A percentile compares a stretch with the other conserved stretches of the same genome.
Conservation (phyloP, 2,888 invertebrate species). For the Eupithecia subfuscata region DNA sequence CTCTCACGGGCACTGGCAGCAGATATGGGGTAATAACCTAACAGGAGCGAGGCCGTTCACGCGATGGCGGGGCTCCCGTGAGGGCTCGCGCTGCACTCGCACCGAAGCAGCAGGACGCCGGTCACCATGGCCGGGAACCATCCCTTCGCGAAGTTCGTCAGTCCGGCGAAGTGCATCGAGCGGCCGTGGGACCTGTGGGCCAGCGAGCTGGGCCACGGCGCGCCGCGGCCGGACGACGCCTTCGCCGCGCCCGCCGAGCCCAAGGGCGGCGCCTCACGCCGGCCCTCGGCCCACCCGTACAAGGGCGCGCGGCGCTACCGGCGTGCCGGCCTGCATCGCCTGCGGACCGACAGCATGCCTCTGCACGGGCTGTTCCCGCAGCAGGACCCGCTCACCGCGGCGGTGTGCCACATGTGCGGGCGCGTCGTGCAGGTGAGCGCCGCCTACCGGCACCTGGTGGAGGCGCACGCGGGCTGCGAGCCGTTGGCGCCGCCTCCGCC, state of each 20-base stretch:
- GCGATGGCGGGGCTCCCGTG: constrained; percentile 76
- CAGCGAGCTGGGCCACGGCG: constrained; percentile 77
- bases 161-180: constrained; percentile 79
- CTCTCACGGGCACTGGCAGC: constrained; percentile 62
- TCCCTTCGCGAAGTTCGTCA: constrained; percentile 73
- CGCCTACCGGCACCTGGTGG: constrained; percentile 88
- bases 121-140: constrained; percentile 78
- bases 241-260: constrained; percentile 63
- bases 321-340: constrained; percentile 80
- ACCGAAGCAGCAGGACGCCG: constrained; percentile 60
- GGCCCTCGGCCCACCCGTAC: constrained; percentile 62
- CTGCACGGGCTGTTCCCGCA: constrained; percentile 92
- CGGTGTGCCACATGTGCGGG: constrained; percentile 91
- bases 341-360: constrained; percentile 86
- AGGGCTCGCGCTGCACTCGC: constrained; percentile 60
- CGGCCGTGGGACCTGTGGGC: constrained; percentile 82
- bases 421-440: constrained; percentile 91
- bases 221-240: constrained; percentile 73
- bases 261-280: constrained; percentile 63
- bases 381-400: constrained; percentile 89
- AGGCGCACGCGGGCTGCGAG: constrained; percentile 77
- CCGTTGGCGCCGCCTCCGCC: constrained; percentile 78
- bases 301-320: constrained; percentile 64
- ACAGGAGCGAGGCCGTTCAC: constrained; percentile 70
- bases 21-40: constrained; percentile 84